A percentile compares a stretch with the other conserved stretches of the same genome.
These are phyloP conservation scores for Megaceryle maxima DNA, from an alignment of 2,113 vertebrate genomes.

Conservation along the genomic window DNA sequence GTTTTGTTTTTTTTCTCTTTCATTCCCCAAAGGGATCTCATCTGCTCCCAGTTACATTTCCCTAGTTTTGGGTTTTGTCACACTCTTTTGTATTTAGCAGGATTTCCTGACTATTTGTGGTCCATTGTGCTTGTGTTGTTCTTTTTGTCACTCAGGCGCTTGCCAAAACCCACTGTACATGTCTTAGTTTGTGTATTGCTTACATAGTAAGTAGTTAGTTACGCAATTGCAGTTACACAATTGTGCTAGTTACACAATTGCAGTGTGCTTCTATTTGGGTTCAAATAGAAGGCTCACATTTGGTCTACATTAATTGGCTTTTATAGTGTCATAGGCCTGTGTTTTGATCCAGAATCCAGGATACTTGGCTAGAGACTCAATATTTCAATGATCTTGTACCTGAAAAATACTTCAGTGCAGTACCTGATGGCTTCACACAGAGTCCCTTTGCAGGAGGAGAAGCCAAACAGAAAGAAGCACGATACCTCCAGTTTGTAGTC, in stretches of 20 bases:
- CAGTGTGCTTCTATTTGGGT: neutral
- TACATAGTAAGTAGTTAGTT: neutral
- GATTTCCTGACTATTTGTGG: neutral
- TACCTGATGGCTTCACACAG: neutral
- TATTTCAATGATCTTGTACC: neutral
- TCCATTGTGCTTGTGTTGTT: neutral
- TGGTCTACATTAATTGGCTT: neutral
- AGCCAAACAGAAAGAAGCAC: neutral
- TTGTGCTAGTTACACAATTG: neutral
- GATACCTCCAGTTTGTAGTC: rapidly evolving
- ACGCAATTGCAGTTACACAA: neutral
- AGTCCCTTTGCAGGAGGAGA: rapidly evolving
- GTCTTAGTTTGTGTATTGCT: neutral
- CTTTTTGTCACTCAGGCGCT: neutral
- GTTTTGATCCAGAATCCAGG: neutral
- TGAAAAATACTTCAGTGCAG: neutral
- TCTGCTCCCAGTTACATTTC: neutral
- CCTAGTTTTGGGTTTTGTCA: neutral
- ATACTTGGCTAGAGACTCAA: neutral
- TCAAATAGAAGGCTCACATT: neutral
- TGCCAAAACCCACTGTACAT: rapidly evolving
- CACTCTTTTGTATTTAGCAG: neutral
- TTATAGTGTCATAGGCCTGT: neutral
- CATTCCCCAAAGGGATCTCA: neutral
- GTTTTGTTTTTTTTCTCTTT: neutral